phyloP scores from a whole-genome alignment of 2,113 vertebrate species.

The Oplegnathus fasciatus region DNA sequence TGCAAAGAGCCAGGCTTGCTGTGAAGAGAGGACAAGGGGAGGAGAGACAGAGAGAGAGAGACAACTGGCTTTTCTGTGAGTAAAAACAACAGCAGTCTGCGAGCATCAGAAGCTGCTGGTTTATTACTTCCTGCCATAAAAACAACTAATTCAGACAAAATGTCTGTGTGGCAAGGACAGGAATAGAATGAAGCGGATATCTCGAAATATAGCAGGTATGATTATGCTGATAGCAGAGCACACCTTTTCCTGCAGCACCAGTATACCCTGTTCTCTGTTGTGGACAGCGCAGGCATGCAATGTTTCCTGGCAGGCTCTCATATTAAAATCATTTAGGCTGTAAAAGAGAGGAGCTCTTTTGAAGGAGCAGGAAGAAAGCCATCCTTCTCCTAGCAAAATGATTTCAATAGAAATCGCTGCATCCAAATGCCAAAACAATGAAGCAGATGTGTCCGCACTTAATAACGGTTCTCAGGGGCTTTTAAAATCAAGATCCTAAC shows the following conservation, averaged over 20 bases:
- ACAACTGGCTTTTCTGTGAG: slow-evolving; percentile 27
- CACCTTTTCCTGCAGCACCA: slow-evolving; percentile 33
- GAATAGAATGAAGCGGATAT: not conserved
- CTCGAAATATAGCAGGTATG: not conserved
- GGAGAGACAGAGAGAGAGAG: slow-evolving; percentile 9
- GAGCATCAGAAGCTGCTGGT: slow-evolving; percentile 12
- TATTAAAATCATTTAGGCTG: slow-evolving; percentile 17
- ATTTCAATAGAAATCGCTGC: slow-evolving; percentile 16
- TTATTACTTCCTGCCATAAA: slow-evolving; percentile 41
- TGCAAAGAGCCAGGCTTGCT: slow-evolving; percentile 45
- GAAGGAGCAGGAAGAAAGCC: slow-evolving; percentile 23
- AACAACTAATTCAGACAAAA: slow-evolving; percentile 16
- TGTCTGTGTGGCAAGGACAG: not conserved
- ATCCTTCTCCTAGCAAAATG: slow-evolving; percentile 2
- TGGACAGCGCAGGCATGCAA: not conserved
- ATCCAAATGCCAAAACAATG: slow-evolving; percentile 20
- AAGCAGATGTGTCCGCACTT: slow-evolving; percentile 5
- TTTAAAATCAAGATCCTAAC: slow-evolving; percentile 19
- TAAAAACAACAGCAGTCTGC: slow-evolving; percentile 31
- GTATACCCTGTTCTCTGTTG: slow-evolving; percentile 3
- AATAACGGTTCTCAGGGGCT: slow-evolving; percentile 4
- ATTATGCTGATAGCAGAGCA: slow-evolving; percentile 10
- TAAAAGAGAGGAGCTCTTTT: slow-evolving; percentile 1
- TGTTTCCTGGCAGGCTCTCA: not conserved
- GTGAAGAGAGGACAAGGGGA: slow-evolving; percentile 46